These are phyloP conservation scores for Cerastis leucographa DNA, from an alignment of 2,888 invertebrate genomes.

Conservation along the genomic window DNA sequence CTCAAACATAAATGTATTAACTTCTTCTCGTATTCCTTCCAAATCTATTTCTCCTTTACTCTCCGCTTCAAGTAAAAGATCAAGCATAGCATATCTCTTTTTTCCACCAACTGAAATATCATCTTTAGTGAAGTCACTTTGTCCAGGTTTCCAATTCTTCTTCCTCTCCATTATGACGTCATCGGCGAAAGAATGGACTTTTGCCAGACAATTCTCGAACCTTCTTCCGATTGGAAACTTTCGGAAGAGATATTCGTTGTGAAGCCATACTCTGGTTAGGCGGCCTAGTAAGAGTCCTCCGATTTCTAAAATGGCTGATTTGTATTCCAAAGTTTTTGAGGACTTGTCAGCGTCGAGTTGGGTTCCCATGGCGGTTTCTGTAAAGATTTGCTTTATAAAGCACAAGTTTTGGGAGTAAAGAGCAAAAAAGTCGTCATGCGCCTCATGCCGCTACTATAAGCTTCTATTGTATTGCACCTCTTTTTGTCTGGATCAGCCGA, in stretches of 20 bases:
- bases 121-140: constrained; percentile 42
- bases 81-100: constrained; percentile 92
- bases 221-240: constrained; percentile 83
- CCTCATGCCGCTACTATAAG: neutral
- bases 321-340: constrained; percentile 84
- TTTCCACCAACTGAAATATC: constrained; percentile 69
- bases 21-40: constrained; percentile 92
- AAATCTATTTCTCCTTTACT: constrained; percentile 91
- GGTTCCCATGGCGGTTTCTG: constrained; percentile 92
- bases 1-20: constrained; percentile 94
- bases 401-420: neutral
- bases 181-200: constrained; percentile 89
- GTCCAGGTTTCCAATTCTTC: constrained; percentile 62
- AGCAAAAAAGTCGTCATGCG: too few species aligned
- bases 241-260: constrained; percentile 88
- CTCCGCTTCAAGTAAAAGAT: constrained; percentile 91
- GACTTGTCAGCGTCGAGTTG: constrained; percentile 85
- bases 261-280: constrained; percentile 89
- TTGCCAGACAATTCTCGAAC: constrained; percentile 84
- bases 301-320: constrained; percentile 86
- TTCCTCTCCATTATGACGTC: constrained; percentile 89
- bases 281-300: constrained; percentile 75
- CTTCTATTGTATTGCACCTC: neutral
- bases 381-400: constrained; percentile 41
- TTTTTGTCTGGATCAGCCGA: neutral